phyloP scores from a whole-genome alignment of 1,140 invertebrate species.

The Camponotus pennsylvanicus region DNA sequence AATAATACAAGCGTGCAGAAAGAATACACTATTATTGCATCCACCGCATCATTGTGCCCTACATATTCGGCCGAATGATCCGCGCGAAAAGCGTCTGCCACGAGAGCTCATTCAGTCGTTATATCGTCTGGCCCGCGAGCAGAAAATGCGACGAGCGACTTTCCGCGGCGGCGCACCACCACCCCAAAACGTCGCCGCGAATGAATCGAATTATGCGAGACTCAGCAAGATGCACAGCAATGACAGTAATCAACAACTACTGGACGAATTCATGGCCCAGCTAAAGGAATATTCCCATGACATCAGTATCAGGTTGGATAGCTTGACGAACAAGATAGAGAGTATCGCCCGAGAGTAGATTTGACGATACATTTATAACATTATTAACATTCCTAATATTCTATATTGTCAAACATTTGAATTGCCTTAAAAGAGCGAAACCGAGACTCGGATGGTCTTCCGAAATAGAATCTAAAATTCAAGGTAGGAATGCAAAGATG shows the following conservation, averaged over 20 bases:
- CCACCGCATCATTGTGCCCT: constrained; percentile 90
- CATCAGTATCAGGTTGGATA: constrained; percentile 76
- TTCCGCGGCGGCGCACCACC: constrained; percentile 70
- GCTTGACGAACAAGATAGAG: constrained; percentile 76
- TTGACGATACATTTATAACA: neutral
- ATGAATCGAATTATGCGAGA: constrained; percentile 59
- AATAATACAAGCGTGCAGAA: constrained; percentile 89
- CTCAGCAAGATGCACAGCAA: constrained; percentile 75
- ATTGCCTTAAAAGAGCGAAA: neutral
- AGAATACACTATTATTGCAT: constrained; percentile 90
- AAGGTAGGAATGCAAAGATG: too few relatives aligned
- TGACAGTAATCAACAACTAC: constrained; percentile 75
- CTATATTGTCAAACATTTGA: neutral
- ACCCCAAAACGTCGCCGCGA: constrained; percentile 53
- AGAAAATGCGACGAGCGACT: constrained; percentile 87
- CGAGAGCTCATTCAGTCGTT: constrained; percentile 90
- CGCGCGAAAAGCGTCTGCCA: constrained; percentile 91
- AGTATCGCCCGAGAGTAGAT: constrained; percentile 75
- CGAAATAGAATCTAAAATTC: too few relatives aligned
- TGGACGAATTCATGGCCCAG: constrained; percentile 77
- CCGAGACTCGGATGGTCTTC: too few relatives aligned
- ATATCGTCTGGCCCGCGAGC: constrained; percentile 90
- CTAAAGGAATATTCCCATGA: constrained; percentile 79
- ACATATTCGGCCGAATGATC: constrained; percentile 92
- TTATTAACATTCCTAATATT: neutral